A percentile compares a stretch with the other conserved stretches of the same genome.
Conservation (phyloP, 2,797 vertebrate species). For the Schizothorax lantsangensis region DNA sequence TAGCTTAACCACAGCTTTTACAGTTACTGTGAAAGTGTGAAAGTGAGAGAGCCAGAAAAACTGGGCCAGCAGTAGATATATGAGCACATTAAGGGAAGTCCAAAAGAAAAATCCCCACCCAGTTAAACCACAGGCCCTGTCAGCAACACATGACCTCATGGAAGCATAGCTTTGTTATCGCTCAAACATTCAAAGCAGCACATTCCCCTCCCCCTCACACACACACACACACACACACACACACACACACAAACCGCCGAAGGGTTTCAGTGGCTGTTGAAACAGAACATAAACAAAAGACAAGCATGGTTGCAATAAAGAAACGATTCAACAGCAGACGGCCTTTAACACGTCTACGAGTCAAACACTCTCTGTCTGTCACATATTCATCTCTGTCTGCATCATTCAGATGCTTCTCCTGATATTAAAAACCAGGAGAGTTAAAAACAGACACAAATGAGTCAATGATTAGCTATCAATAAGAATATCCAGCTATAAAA, state of each 20-base stretch:
- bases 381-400: neutral
- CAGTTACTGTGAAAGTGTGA: constrained; percentile 37
- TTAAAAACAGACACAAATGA: neutral
- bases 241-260: neutral
- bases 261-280: constrained; percentile 42
- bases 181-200: constrained; percentile 74
- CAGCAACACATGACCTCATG: constrained; percentile 78
- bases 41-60: constrained; percentile 49
- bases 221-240: constrained; percentile 48
- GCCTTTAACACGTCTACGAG: neutral
- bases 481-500: neutral
- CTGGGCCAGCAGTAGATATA: constrained; percentile 61
- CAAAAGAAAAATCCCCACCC: constrained; percentile 77
- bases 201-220: constrained; percentile 66
- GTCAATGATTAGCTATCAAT: neutral
- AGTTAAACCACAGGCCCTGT: constrained; percentile 70
- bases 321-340: neutral
- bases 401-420: neutral
- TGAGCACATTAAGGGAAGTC: constrained; percentile 73
- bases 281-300: constrained; percentile 47
- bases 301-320: neutral
- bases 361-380: constrained; percentile 26
- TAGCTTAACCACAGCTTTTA: constrained; percentile 12
- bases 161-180: constrained; percentile 79
- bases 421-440: neutral